Evolutionary conservation across 2,113 vertebrate species (phyloP), one percentile per base, ranked within the genome.

Genomic region (Pollachius pollachius): DNA sequence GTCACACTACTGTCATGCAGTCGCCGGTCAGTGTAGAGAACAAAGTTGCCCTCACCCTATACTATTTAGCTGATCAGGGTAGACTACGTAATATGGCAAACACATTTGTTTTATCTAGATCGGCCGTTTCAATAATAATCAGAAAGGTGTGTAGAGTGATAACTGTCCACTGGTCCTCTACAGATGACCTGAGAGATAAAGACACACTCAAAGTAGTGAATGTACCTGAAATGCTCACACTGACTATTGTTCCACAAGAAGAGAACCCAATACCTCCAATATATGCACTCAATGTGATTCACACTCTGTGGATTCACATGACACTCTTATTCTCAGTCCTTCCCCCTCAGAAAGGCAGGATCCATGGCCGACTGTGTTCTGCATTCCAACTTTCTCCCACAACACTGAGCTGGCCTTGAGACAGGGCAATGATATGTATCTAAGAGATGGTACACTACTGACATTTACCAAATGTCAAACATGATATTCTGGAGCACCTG

Each of bases 161-260:
- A 41, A 11, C 37, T 41, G 37, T 41, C 37, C 37, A 41, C 21
- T 23, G 21, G 21, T 23, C 21, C 21, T 15, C n/a, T n/a, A n/a
- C n/a, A 41, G 25, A 56, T 72, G 73, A 79, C 23, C 64, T 79
- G 13, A 75, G 75, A 25, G 73, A 79, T 62, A 83, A 70, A 68
- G 78, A 81, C 76, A 82, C 58, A 1, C 70, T 85, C 0, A 79
- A 77, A 73, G 61, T 78, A 8, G 75, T 79, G 27, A 59, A 69
- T 63, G 12, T 56, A 17, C 67, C 57, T 0, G 23, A 34, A 25
- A 13, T 1, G 21, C 9, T 77, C 18, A n/a, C 0, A 2, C 6
- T 73, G 13, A 62, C 67, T 52, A 18, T 17, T 8, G 61, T 37
- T 15, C 41, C 60, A 15, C 68, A 68, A 56, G 64, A 73, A 2